Evolutionary conservation across 1,140 invertebrate genomes (phyloP).

Genomic region (Pseudomyrmex cubaensis): DNA sequence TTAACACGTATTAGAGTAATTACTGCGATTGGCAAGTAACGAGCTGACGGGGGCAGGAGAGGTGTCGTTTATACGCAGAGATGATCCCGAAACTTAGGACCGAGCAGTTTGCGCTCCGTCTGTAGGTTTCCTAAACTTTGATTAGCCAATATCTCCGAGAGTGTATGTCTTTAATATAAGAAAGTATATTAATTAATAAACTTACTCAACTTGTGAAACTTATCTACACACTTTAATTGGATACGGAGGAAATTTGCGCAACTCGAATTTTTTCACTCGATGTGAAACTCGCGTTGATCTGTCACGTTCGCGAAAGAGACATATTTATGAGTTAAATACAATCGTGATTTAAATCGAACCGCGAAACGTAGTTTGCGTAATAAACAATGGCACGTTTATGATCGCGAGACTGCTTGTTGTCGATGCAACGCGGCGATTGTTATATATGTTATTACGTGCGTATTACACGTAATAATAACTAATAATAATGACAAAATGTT

Average conservation of each 20-base stretch:
- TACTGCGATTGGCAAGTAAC: conserved; percentile 52
- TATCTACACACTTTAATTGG: too few species aligned
- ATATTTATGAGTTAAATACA: neutral
- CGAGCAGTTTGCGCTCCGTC: conserved; percentile 5
- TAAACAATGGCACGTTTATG: neutral
- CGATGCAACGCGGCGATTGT: neutral
- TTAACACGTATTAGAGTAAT: conserved; percentile 59
- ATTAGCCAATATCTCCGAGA: neutral
- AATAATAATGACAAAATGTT: conserved; percentile 1
- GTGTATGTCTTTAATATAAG: neutral
- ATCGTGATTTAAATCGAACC: neutral
- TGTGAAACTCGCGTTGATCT: neutral
- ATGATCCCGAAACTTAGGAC: conserved; percentile 18
- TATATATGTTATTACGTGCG: too few species aligned
- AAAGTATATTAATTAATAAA: neutral
- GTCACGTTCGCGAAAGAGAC: neutral
- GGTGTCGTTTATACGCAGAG: conserved; percentile 10
- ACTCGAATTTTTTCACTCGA: neutral
- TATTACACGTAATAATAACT: conserved; percentile 13
- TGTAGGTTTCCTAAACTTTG: conserved; percentile 2
- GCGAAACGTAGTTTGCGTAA: conserved; percentile 2
- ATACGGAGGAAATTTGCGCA: neutral
- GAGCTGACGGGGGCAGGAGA: neutral
- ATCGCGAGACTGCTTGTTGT: neutral
- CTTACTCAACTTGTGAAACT: neutral